Conservation (phyloP, 2,797 vertebrate species). For the Podargus strigoides region DNA sequence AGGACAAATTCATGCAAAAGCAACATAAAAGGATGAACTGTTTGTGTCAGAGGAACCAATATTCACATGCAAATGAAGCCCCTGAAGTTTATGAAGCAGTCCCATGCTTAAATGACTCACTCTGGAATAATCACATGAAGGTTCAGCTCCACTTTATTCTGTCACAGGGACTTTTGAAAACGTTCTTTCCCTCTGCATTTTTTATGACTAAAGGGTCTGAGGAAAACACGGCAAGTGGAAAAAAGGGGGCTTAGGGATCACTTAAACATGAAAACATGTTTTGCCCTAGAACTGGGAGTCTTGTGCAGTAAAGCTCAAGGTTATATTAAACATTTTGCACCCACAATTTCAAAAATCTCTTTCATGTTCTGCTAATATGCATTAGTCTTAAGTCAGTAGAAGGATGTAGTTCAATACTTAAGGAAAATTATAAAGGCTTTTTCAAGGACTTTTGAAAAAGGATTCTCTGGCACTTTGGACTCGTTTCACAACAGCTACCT, state of each 20-base stretch:
- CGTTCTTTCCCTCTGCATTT: conserved; percentile 7
- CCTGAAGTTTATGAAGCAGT: conserved; percentile 64
- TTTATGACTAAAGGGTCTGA: conserved; percentile 3
- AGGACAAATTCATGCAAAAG: conserved; percentile 44
- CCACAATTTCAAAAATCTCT: background rate
- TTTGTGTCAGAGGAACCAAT: conserved; percentile 53
- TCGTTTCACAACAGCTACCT: background rate
- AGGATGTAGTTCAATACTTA: background rate
- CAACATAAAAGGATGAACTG: conserved; percentile 55
- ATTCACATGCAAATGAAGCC: conserved; percentile 64
- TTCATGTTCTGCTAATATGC: background rate
- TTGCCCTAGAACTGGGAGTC: background rate
- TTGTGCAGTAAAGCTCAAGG: background rate
- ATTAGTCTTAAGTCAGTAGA: background rate
- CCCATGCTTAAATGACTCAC: conserved; percentile 48
- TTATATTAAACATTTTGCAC: background rate
- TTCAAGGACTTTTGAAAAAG: background rate
- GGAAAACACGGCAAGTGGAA: background rate
- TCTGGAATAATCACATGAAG: conserved; percentile 32
- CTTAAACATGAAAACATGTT: background rate
- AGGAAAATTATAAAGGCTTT: conserved; percentile 5
- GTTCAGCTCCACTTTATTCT: conserved; percentile 58
- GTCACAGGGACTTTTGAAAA: conserved; percentile 28
- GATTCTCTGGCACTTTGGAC: background rate
- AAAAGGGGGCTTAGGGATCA: background rate